Conservation (phyloP, 1,140 invertebrate genomes). For the Drosophila kohkoa region DNA sequence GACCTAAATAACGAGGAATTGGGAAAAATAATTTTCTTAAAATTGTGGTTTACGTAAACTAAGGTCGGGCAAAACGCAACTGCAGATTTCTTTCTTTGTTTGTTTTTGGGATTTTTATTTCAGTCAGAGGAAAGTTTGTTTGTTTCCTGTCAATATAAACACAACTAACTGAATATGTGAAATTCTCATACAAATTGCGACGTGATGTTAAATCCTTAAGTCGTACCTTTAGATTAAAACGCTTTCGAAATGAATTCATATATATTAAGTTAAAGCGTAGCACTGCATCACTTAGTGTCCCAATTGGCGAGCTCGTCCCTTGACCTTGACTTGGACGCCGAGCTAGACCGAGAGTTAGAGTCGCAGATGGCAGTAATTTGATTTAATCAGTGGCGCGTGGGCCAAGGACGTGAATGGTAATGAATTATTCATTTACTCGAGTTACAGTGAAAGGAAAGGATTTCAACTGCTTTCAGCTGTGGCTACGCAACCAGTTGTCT, state of each 20-base stretch:
- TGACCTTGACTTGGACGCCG: constrained; percentile 38
- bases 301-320: constrained; percentile 17
- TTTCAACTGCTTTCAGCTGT: constrained; percentile 28
- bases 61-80: too few species aligned
- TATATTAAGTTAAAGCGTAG: constrained; percentile 47
- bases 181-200: constrained; percentile 23
- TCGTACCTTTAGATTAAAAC: not conserved
- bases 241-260: constrained; percentile 39
- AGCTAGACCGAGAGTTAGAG: constrained; percentile 4
- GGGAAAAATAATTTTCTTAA: too few species aligned
- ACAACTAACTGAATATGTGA: constrained; percentile 64
- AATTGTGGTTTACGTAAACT: too few species aligned
- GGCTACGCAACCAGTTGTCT: not conserved
- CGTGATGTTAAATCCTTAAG: constrained; percentile 2
- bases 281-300: not conserved
- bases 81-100: not conserved
- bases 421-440: constrained; percentile 53
- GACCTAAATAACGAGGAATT: too few species aligned
- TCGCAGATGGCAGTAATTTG: constrained; percentile 46
- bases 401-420: constrained; percentile 48
- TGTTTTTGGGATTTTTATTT: constrained; percentile 25
- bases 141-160: constrained; percentile 59
- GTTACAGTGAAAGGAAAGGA: constrained; percentile 27
- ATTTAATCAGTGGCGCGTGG: constrained; percentile 71
- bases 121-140: constrained; percentile 61